Conservation (phyloP, 35 echinoderm and acorn worm species). For the Hemicentrotus pulcherrimus region DNA sequence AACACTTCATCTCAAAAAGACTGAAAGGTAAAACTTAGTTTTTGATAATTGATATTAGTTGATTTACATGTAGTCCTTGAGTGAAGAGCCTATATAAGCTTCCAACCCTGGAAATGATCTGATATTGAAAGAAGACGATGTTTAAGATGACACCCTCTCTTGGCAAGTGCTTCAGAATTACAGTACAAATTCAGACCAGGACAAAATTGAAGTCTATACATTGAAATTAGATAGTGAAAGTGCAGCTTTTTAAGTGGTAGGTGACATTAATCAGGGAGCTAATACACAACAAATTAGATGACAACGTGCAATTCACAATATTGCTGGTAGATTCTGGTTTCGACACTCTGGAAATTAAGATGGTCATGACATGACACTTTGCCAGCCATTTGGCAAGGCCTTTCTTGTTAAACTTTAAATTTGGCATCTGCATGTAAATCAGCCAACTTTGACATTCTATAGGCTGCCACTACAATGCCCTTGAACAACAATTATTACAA, state of each 20-base stretch:
- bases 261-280: background rate
- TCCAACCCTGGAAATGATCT: background rate
- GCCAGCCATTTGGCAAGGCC: too few species aligned
- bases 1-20: too few species aligned
- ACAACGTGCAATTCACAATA: background rate
- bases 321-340: background rate
- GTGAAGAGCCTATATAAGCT: background rate
- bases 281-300: background rate
- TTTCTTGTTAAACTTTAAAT: too few species aligned
- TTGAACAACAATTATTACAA: too few species aligned
- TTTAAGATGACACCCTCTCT: too few species aligned
- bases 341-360: background rate
- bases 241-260: background rate
- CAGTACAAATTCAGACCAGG: background rate
- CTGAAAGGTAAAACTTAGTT: too few species aligned
- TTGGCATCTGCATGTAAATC: too few species aligned
- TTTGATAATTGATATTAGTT: too few species aligned
- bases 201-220: background rate
- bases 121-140: too few species aligned
- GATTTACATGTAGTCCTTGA: background rate
- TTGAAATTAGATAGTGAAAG: background rate
- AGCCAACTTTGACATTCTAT: too few species aligned
- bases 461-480: too few species aligned
- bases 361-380: background rate
- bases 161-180: background rate